Base-by-base conservation (phyloP, 2,113 vertebrate genomes). In the Acrocephalus kingi region DNA sequence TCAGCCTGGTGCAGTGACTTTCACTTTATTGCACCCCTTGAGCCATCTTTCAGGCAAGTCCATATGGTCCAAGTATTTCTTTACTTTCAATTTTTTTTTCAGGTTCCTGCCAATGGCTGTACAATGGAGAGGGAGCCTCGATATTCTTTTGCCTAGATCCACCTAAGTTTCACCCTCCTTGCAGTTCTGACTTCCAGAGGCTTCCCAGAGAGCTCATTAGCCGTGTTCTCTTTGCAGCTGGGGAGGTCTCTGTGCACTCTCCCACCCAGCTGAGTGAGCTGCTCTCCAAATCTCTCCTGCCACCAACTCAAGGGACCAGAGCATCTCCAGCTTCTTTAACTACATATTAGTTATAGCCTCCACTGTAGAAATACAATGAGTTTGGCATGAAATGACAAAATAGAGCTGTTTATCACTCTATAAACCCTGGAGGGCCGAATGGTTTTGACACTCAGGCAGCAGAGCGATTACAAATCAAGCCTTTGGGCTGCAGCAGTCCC, bases 321-420 rank as follows among this genome's bases (percentile, higher is more conserved):
- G 28, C 4, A 3, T 54, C 64, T 89, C 90, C 78, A 76, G 87
- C 45, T 84, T 58, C 77, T 92, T 82, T 82, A 94, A 94, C 82
- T 82, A 79, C 45, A 43, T 51, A 90, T 68, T 84, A 95, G 78
- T 92, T 83, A 95, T 69, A 93, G 67, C 78, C 27, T 87, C 59
- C 54, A 7, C 24, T 58, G 85, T 30, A 71, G 54, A 55, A 94
- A 73, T 72, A 85, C 64, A 66, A 63, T 80, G 77, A 92, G 90
- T 92, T 94, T 93, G 83, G 94, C 73, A 64, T 21, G 78, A 93
- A 97, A 96, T 79, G 90, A 81, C 85, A 84, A 88, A 92, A 79
- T 63, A 63, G 92, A 93, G 74, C 77, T 95, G 77, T 93, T 94
- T 92, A 93, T 89, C 78, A 84, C 94, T 92, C 79, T 85, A 33